A percentile compares a stretch with the other conserved stretches of the same genome.
phyloP scores from a whole-genome alignment of 30 jellyfish, hydroid and myxozoan species.

The Haliclystus octoradiatus region DNA sequence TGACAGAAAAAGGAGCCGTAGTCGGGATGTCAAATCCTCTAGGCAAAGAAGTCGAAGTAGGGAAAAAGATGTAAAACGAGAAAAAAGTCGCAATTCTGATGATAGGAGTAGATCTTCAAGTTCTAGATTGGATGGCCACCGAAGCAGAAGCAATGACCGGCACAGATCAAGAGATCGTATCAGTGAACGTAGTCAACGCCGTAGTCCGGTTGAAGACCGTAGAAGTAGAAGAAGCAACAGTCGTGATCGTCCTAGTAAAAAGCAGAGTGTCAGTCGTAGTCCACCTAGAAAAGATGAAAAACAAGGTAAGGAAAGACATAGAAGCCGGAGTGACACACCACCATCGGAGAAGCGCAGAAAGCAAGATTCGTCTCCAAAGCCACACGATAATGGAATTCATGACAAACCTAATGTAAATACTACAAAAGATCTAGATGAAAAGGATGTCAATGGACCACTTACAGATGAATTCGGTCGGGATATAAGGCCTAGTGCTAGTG shows the following conservation, averaged over 20 bases:
- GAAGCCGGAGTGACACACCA: constrained; percentile 37
- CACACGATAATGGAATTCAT: too few species aligned
- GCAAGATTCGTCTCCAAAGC: neutral
- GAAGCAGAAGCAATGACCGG: constrained; percentile 2
- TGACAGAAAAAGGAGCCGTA: neutral
- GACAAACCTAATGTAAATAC: too few species aligned
- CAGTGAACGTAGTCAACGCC: neutral
- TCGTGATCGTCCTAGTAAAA: neutral
- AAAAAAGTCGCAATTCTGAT: too few species aligned
- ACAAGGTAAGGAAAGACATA: constrained; percentile 5
- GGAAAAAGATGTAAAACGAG: too few species aligned
- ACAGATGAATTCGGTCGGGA: neutral
- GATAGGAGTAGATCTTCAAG: too few species aligned
- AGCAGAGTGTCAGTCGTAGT: too few species aligned
- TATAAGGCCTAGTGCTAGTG: too few species aligned
- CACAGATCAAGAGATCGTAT: constrained; percentile 1
- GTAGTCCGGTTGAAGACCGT: neutral
- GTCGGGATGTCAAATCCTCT: constrained; percentile 20
- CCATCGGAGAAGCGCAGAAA: neutral
- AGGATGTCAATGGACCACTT: too few species aligned
- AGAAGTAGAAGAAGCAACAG: constrained; percentile 22
- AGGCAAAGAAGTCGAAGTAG: too few species aligned
- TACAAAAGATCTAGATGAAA: too few species aligned
- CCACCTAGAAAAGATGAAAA: neutral
- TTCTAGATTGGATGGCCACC: constrained; percentile 6